A percentile compares a stretch with the other conserved stretches of the same genome.
phyloP scores from a whole-genome alignment of 1,140 invertebrate genomes.

The Cherax quadricarinatus region DNA sequence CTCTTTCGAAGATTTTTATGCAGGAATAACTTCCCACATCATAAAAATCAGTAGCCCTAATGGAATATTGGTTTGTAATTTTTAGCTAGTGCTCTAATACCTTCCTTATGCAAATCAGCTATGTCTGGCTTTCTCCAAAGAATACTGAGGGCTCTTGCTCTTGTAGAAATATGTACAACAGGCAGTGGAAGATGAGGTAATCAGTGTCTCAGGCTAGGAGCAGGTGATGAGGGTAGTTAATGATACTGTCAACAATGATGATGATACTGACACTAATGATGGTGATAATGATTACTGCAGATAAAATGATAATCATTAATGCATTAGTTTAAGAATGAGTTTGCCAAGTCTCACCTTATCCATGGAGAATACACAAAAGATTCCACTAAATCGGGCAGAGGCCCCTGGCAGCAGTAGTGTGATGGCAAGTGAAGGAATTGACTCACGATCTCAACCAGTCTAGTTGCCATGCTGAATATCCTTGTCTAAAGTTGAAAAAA shows the following conservation, averaged over 20 bases:
- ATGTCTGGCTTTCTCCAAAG: no score
- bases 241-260: no score
- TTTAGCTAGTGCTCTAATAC: no score
- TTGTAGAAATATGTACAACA: no score
- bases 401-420: slow-evolving; percentile 46
- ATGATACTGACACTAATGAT: no score
- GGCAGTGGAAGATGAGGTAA: no score
- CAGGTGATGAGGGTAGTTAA: no score
- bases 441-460: slow-evolving; percentile 31
- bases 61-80: not conserved
- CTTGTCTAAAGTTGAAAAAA: no score
- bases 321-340: not conserved
- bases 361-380: slow-evolving; percentile 38
- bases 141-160: no score
- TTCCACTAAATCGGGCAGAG: slow-evolving; percentile 27
- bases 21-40: not conserved
- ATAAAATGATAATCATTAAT: not conserved
- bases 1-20: not conserved
- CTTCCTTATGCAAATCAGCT: no score
- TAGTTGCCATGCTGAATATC: not conserved
- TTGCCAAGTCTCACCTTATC: slow-evolving; percentile 24
- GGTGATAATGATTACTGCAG: no score
- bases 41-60: not conserved
- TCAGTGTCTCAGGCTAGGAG: no score
- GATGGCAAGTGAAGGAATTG: slow-evolving; percentile 22